Conservation (phyloP, 2,113 vertebrate species). For the Stigmatopora argus region DNA sequence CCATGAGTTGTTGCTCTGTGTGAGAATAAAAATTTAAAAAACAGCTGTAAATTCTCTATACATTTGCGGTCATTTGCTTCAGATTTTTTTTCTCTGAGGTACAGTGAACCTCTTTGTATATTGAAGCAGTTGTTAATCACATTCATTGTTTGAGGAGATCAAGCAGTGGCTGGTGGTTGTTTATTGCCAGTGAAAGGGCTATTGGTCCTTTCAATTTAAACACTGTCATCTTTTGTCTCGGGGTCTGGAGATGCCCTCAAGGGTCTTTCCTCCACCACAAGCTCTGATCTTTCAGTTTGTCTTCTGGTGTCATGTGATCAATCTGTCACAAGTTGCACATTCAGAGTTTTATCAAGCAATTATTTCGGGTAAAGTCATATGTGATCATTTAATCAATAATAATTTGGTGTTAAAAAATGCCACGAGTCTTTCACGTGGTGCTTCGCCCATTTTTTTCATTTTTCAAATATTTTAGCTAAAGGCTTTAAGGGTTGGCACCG, state of each 20-base stretch:
- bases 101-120: constrained; percentile 38
- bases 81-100: constrained; percentile 30
- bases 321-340: constrained; percentile 43
- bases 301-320: constrained; percentile 46
- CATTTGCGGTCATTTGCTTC: constrained; percentile 7
- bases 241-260: constrained; percentile 28
- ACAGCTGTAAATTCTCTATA: background rate
- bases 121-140: constrained; percentile 52
- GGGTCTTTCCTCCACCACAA: constrained; percentile 26
- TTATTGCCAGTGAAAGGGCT: constrained; percentile 49
- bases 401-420: background rate
- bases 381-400: background rate
- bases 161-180: constrained; percentile 40
- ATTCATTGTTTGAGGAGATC: constrained; percentile 48
- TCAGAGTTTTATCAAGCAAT: constrained; percentile 12
- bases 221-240: constrained; percentile 36
- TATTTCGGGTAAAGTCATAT: background rate
- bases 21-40: constrained; percentile 9
- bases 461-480: constrained; percentile 49
- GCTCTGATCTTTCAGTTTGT: constrained; percentile 48
- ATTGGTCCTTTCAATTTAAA: constrained; percentile 38
- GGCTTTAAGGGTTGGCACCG: constrained; percentile 19
- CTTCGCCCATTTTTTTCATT: constrained; percentile 12
- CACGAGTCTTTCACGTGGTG: constrained; percentile 8
- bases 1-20: background rate